Base-by-base conservation (phyloP, 23 tunicate species). In the Halocynthia roretzi region DNA sequence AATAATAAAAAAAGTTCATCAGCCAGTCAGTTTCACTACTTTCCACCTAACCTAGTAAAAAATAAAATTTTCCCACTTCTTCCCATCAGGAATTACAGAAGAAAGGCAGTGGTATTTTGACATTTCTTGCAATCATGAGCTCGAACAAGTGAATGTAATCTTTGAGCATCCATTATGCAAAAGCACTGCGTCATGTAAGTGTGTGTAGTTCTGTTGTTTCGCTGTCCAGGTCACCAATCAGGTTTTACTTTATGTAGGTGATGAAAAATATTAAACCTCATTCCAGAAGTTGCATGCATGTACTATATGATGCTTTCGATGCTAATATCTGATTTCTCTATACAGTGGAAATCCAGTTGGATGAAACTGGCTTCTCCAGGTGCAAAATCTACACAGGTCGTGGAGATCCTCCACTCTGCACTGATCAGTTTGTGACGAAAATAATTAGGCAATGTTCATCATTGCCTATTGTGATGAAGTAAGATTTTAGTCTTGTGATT, bases 121-220 rank as follows among this genome's bases (percentile, higher is more conserved):
- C 21, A 76, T 85, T 0, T 85, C 84, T 17, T 50, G 18, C 5
- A 57, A 73, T 76, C 53, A 67, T 51, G 22, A 56, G 9, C 50
- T 74, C 1, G 83, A 65, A 9, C 75, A 74, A 54, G 17, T 86
- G 50, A 75, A 81, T 51, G 61, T 86, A 7, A 89, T 79, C 22
- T 81, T 89, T 65, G 85, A 83, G 71, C 96, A 89, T 76, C 96
- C 96, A 0, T 5, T 70, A 18, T 83, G 79, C 10, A 83, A 58
- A 21, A 78, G 89, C 54, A 83, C 88, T 19, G 96, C 88, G 44
- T 89, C 71, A 62, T 87, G 96, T 84, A 61, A 71, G 94, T 77
- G 7, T 15, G 64, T 60, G n/a, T 15, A 15, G 64, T 17, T 4
- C 2, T 60, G 2, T 15, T 17, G 17, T 15, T 15, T 60, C 17